Evolutionary conservation across 2,113 vertebrate genomes (phyloP).

Genomic region (Varanus salvator): DNA sequence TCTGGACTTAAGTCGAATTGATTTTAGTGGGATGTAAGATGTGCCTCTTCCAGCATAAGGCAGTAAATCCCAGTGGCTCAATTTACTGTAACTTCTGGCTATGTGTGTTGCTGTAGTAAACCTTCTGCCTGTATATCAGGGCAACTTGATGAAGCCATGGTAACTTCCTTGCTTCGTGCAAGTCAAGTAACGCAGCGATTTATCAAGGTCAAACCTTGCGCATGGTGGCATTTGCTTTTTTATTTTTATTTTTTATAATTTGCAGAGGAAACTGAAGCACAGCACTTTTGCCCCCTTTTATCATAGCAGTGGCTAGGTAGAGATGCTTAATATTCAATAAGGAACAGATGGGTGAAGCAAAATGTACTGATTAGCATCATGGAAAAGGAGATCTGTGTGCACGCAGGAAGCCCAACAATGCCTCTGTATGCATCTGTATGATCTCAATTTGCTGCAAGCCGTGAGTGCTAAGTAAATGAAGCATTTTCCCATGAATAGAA

Average conservation of each 20-base stretch:
- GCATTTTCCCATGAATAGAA: neutral
- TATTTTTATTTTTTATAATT: conserved; percentile 48
- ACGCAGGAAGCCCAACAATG: conserved; percentile 5
- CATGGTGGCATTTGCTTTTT: conserved; percentile 7
- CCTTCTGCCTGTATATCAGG: neutral
- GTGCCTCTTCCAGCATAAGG: neutral
- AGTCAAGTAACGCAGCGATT: neutral
- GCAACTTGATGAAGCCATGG: neutral
- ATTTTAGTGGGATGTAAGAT: neutral
- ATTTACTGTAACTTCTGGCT: neutral
- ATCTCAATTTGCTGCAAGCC: conserved; percentile 46
- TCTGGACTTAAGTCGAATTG: neutral
- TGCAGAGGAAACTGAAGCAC: neutral
- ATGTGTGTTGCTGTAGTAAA: neutral
- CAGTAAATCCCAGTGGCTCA: neutral
- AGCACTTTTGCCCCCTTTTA: conserved; percentile 22
- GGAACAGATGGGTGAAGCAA: conserved; percentile 52
- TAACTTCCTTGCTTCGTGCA: neutral
- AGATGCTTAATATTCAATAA: conserved; percentile 51
- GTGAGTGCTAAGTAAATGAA: conserved; percentile 24
- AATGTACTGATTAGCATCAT: conserved; percentile 44
- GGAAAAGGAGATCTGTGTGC: conserved; percentile 19
- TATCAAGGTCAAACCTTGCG: neutral
- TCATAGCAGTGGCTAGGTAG: conserved; percentile 5
- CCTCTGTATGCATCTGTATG: conserved; percentile 29